A percentile compares a stretch with the other conserved stretches of the same genome.
These are phyloP conservation scores for Cistogaster globosa DNA, from an alignment of 2,888 invertebrate species.

Conservation along the genomic window DNA sequence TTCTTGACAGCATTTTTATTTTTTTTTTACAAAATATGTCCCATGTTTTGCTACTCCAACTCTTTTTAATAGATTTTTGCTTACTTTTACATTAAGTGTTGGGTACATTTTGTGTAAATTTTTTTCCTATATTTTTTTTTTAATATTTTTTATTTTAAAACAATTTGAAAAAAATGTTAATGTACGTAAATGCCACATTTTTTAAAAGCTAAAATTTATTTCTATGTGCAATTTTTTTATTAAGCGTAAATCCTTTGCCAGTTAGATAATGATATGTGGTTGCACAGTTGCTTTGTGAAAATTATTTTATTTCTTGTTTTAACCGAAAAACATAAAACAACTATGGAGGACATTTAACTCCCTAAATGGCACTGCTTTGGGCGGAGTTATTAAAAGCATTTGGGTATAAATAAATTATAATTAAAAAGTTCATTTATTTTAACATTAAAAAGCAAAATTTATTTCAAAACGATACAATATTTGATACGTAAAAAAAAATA, in stretches of 20 bases:
- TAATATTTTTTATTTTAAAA: conserved; percentile 24
- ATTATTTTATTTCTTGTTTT: conserved; percentile 58
- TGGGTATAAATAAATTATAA: conserved; percentile 66
- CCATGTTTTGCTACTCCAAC: conserved; percentile 46
- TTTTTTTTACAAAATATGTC: conserved; percentile 49
- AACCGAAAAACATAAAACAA: neutral
- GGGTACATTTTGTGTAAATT: conserved; percentile 40
- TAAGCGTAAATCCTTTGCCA: conserved; percentile 77
- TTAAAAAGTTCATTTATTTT: conserved; percentile 15
- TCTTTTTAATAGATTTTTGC: conserved; percentile 54
- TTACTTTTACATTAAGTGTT: conserved; percentile 66
- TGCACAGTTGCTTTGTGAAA: conserved; percentile 69
- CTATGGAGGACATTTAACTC: conserved; percentile 10
- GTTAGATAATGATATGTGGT: conserved; percentile 76
- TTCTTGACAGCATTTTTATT: conserved; percentile 14
- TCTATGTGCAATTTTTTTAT: conserved; percentile 54
- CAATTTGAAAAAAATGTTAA: conserved; percentile 62
- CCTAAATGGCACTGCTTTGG: conserved; percentile 34
- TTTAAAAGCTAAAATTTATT: conserved; percentile 39
- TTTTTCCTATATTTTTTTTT: too few relatives aligned
- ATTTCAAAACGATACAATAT: neutral
- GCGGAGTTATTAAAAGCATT: conserved; percentile 67
- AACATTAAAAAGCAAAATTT: neutral
- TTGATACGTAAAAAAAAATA: too few relatives aligned
- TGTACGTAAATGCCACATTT: conserved; percentile 64